phyloP scores from a whole-genome alignment of 2,888 invertebrate genomes.

The Pristionchus exspectatus region DNA sequence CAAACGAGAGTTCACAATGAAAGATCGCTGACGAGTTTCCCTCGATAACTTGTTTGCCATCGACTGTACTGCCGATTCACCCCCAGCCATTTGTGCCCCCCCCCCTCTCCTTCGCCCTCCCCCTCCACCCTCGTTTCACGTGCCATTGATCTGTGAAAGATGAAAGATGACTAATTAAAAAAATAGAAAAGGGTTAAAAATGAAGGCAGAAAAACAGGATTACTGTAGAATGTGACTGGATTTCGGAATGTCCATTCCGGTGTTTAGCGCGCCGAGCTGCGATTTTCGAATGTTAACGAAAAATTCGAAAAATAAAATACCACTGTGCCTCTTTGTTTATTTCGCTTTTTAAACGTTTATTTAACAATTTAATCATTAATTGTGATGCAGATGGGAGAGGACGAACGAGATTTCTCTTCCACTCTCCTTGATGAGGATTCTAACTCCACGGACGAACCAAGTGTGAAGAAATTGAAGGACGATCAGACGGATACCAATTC shows the following conservation, averaged over 20 bases:
- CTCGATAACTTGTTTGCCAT: slow-evolving; percentile 24
- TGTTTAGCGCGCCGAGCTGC: not conserved
- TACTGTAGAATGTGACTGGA: not conserved
- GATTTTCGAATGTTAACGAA: not conserved
- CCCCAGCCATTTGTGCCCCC: not conserved
- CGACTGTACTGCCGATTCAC: slow-evolving; percentile 16
- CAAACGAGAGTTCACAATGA: slow-evolving; percentile 10
- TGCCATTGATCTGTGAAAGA: not conserved
- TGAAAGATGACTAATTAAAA: not conserved
- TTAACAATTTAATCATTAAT: not conserved
- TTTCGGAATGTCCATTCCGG: not conserved
- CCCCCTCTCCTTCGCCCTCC: not conserved
- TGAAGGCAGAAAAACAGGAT: not conserved
- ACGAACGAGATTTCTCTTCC: not conserved
- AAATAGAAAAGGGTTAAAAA: not conserved
- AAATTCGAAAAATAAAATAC: not conserved
- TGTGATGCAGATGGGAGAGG: slow-evolving; percentile 31
- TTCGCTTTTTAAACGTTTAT: not conserved
- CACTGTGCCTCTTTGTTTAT: not conserved
- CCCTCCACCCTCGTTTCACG: not conserved
- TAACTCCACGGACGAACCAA: slow-evolving; percentile 4
- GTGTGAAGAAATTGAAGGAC: not conserved
- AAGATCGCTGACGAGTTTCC: slow-evolving; percentile 28
- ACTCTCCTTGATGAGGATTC: not conserved
- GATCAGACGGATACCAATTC: not conserved